Conservation (phyloP, 2,888 invertebrate genomes). For the Netelia melanura region DNA sequence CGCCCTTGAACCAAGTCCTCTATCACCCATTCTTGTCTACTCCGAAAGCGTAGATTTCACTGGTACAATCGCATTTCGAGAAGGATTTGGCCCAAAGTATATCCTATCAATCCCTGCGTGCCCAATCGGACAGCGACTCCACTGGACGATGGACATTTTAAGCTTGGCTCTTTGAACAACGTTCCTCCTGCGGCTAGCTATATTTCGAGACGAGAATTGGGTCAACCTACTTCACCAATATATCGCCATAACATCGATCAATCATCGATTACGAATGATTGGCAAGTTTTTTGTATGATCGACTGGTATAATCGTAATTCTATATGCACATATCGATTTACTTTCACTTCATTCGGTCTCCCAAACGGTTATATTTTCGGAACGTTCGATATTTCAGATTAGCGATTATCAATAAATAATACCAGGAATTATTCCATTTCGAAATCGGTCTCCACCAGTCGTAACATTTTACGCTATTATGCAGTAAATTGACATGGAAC, state of each 20-base stretch:
- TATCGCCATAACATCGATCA: background rate
- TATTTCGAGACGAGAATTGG: background rate
- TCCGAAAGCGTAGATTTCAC: conserved; percentile 16
- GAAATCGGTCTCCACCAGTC: too few relatives aligned
- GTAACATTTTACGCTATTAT: too few relatives aligned
- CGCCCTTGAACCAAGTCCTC: background rate
- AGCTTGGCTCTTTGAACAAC: background rate
- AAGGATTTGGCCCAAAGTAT: conserved; percentile 2
- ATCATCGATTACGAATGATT: background rate
- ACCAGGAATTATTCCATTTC: too few relatives aligned
- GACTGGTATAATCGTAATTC: background rate
- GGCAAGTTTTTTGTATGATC: background rate
- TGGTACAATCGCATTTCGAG: conserved; percentile 5
- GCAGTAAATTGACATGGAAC: too few relatives aligned
- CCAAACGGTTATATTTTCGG: too few relatives aligned
- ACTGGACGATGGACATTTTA: background rate
- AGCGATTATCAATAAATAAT: too few relatives aligned
- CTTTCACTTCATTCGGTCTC: background rate
- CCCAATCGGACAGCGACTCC: background rate
- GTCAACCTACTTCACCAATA: background rate
- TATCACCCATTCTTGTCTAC: background rate
- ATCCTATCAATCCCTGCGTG: background rate
- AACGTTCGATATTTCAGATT: too few relatives aligned
- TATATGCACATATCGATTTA: background rate
- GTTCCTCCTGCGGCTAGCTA: background rate